These are phyloP conservation scores for Numida meleagris DNA, from an alignment of 2,113 vertebrate species.

Conservation along the genomic window DNA sequence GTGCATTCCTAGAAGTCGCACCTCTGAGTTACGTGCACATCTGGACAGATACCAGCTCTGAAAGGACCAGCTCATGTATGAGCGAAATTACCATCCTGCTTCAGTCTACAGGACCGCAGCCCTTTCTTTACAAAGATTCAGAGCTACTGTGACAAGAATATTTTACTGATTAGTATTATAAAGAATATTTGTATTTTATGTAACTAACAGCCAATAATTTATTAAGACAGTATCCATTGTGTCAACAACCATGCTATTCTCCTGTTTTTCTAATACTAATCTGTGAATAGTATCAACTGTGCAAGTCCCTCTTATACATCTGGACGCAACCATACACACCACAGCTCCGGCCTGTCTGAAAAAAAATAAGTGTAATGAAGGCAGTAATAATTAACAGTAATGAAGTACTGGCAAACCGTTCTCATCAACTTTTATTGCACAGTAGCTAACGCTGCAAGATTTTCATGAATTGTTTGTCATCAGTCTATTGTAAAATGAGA, in stretches of 20 bases:
- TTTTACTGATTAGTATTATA: background rate
- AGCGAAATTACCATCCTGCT: background rate
- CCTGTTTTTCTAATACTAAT: background rate
- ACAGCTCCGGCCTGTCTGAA: background rate
- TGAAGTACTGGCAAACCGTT: background rate
- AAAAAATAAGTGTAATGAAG: background rate
- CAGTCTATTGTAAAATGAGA: background rate
- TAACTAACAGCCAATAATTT: background rate
- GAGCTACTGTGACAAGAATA: background rate
- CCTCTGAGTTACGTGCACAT: background rate
- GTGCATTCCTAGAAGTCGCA: background rate
- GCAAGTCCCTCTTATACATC: background rate
- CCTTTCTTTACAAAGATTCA: background rate
- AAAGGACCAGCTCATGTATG: background rate
- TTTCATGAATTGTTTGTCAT: background rate
- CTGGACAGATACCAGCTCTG: background rate
- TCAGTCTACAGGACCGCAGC: background rate
- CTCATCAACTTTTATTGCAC: background rate
- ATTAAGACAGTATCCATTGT: background rate
- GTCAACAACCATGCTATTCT: background rate
- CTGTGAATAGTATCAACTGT: background rate
- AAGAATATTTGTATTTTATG: background rate
- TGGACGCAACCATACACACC: background rate
- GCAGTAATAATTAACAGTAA: background rate
- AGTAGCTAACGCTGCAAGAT: background rate